These are phyloP conservation scores for Perdix hodgsoniae DNA, from an alignment of 2,797 vertebrate genomes.

Conservation along the genomic window DNA sequence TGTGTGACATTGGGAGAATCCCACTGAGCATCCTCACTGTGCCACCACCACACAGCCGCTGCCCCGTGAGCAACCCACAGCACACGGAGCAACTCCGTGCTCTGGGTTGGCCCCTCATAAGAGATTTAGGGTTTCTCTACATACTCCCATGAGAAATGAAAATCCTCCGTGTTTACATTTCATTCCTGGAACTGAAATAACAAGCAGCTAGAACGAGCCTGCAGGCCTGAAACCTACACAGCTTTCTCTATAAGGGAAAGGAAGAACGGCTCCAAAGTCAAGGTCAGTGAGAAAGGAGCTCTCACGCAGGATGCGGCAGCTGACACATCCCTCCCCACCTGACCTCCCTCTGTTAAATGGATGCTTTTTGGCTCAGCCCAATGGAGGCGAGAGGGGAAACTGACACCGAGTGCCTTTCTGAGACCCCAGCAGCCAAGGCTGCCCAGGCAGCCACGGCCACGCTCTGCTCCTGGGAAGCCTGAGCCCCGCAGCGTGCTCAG, in stretches of 20 bases:
- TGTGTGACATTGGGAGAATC: neutral
- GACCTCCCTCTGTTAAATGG: neutral
- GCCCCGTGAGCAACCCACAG: neutral
- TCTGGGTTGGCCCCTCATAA: neutral
- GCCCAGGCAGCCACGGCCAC: neutral
- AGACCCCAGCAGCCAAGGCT: neutral
- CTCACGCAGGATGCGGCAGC: neutral
- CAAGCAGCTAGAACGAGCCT: neutral
- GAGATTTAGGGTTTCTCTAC: neutral
- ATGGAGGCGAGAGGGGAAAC: neutral
- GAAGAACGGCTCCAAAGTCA: neutral
- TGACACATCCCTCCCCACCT: neutral
- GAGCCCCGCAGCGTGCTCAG: neutral
- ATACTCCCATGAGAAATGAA: neutral
- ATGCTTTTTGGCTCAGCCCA: neutral
- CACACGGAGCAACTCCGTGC: neutral
- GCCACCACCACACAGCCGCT: fast-evolving
- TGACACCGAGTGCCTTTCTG: fast-evolving
- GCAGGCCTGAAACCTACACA: neutral
- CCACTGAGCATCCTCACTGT: neutral
- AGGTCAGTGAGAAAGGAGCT: neutral
- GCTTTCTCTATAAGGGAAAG: neutral
- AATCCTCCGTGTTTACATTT: neutral
- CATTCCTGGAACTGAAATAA: neutral
- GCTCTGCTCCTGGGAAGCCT: neutral